Percentiles rank a stretch among this genome's conserved stretches.
These are phyloP conservation scores for Chrysochloris asiatica DNA, from an alignment of 2,113 vertebrate species.

Conservation along the genomic window DNA sequence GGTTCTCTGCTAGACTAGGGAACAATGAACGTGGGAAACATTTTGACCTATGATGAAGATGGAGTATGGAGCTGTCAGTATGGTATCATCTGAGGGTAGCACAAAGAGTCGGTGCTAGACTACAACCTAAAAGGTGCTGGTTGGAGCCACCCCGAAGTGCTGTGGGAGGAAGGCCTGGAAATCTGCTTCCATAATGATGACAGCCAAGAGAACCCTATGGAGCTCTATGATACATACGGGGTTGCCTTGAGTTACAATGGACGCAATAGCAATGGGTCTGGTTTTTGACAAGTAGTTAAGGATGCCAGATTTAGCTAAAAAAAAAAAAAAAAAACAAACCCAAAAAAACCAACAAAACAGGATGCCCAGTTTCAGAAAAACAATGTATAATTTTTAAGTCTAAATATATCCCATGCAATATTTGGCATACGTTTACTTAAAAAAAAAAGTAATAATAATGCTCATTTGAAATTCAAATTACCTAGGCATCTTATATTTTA, in stretches of 20 bases:
- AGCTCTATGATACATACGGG: neutral
- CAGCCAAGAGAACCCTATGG: neutral
- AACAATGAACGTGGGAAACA: neutral
- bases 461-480: too few relatives aligned
- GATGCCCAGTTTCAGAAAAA: conserved; percentile 12
- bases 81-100: neutral
- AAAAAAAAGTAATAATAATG: too few relatives aligned
- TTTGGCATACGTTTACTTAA: neutral
- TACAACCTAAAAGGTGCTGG: neutral
- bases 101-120: neutral
- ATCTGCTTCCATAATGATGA: neutral
- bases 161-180: neutral
- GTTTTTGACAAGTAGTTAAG: neutral
- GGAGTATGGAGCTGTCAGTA: neutral
- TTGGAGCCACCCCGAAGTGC: neutral
- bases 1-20: neutral
- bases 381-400: neutral
- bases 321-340: too few relatives aligned
- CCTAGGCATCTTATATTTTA: neutral
- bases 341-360: too few relatives aligned
- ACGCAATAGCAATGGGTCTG: neutral
- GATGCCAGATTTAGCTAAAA: neutral
- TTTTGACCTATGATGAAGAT: neutral
- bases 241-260: neutral
- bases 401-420: neutral